These are phyloP conservation scores for Natator depressus DNA, from an alignment of 2,113 vertebrate species.

Conservation along the genomic window DNA sequence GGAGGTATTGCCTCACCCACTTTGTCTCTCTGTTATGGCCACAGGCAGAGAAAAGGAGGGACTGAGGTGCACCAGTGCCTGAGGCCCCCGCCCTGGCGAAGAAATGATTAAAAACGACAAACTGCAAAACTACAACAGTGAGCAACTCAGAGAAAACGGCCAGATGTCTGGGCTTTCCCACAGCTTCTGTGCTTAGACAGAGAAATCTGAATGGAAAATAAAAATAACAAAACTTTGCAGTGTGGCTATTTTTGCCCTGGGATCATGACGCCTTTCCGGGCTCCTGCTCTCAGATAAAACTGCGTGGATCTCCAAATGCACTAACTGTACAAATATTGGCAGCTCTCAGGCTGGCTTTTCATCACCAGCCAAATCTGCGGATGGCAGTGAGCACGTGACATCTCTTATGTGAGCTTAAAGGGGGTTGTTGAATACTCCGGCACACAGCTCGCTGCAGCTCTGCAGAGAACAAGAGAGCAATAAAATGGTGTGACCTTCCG, in stretches of 20 bases:
- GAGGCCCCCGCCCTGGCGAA: neutral
- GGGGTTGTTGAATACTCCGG: neutral
- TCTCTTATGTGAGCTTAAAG: neutral
- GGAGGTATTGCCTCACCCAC: neutral
- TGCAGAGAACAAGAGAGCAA: neutral
- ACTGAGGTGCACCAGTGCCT: neutral
- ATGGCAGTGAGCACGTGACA: neutral
- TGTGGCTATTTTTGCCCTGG: neutral
- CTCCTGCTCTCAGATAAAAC: neutral
- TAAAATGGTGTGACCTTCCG: neutral
- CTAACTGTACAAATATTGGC: neutral
- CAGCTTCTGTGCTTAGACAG: neutral
- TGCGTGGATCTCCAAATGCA: neutral
- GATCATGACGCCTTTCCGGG: neutral
- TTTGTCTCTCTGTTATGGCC: neutral
- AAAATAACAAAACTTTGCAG: neutral
- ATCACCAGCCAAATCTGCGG: neutral
- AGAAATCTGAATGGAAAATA: neutral
- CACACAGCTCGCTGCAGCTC: neutral
- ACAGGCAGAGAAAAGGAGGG: neutral
- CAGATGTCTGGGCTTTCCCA: accelerated
- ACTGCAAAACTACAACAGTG: accelerated
- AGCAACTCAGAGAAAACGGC: neutral
- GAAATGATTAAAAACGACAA: neutral
- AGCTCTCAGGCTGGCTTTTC: neutral